Evolutionary conservation across 2,113 vertebrate species (phyloP), one percentile per base, ranked within the genome.

Genomic region (Hydrolagus affinis): DNA sequence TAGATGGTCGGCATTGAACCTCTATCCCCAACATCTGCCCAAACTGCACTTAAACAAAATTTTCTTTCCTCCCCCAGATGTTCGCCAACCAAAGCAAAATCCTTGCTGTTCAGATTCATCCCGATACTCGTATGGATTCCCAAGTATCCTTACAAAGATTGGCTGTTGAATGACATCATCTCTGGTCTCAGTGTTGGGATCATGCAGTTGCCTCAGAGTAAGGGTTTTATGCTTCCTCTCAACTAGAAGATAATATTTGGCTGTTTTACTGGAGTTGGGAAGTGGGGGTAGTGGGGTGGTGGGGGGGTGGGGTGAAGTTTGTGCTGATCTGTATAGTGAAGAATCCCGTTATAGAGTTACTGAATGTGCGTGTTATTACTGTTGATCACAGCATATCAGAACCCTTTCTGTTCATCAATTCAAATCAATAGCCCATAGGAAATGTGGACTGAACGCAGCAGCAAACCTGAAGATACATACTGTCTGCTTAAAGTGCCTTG

Each of bases 121-220:
- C 97, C 97, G 0, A 88, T 97, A 86, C 90, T 97, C 44, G 85
- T 60, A 86, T 99, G 97, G 97, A 86, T 99, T 76, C 97, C 96
- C 30, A 89, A 86, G 3, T 98, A 99, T 91, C 92, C 93, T 0
- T 0, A 97, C 87, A 95, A 91, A 83, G 95, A 97, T 72, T 96
- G 96, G 89, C 91, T 93, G 8, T 21, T 94, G 0, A 95, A 96
- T 4, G 97, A 98, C 88, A 73, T 97, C 6, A 19, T 93, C 68
- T 95, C 97, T 0, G 97, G 97, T 86, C 90, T 97, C 91, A 98
- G 96, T 0, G 95, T 98, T 87, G 96, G 95, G 87, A 97, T 99
- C 90, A 97, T 99, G 94, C 96, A 98, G 89, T 93, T 99, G 74
- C 97, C 97, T 2, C 96, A 98, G 89, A 96, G 97, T 97, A 90